Percentiles rank a stretch among this genome's conserved stretches.
Conservation (phyloP, 2,888 invertebrate genomes). For the Cataglyphis albicans region DNA sequence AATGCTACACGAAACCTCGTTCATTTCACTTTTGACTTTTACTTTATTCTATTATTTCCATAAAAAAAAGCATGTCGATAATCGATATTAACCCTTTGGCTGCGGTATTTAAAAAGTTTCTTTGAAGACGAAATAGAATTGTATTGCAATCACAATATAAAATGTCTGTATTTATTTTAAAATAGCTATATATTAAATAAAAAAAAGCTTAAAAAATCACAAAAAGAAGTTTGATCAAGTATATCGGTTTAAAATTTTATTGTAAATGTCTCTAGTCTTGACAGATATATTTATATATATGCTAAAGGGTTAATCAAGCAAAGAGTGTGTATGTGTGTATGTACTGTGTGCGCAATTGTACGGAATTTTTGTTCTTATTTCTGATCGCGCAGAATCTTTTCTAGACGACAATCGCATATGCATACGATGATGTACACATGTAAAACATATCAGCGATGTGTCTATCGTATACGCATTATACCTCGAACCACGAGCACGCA, state of each 20-base stretch:
- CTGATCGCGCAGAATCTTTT: constrained; percentile 1
- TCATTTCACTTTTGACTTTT: constrained; percentile 54
- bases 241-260: neutral
- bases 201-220: neutral
- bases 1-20: constrained; percentile 42
- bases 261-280: neutral
- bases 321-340: constrained; percentile 50
- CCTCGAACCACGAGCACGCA: constrained; percentile 28
- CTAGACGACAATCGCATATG: neutral
- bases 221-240: neutral
- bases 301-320: constrained; percentile 44
- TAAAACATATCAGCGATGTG: neutral
- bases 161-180: neutral
- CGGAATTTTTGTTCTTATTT: neutral
- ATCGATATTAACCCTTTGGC: constrained; percentile 41
- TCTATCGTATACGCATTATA: constrained; percentile 18
- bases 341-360: constrained; percentile 31
- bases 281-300: neutral
- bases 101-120: neutral
- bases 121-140: neutral
- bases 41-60: constrained; percentile 68
- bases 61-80: constrained; percentile 72
- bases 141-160: neutral
- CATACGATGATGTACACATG: neutral
- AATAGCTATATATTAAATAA: neutral